Conservation (phyloP, 2,113 vertebrate genomes). For the Brachionichthys hirsutus region DNA sequence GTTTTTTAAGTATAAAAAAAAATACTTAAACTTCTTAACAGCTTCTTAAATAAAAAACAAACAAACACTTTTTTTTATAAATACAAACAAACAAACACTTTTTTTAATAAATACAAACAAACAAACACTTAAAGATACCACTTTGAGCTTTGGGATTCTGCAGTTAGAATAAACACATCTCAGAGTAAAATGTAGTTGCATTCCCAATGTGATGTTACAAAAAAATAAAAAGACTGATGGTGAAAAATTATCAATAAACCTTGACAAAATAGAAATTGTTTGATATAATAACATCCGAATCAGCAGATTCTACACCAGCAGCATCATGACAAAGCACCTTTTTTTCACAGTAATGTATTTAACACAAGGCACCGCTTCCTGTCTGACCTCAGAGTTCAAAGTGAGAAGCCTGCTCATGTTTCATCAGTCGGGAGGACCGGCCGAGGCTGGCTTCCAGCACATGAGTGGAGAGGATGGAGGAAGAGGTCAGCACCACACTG, state of each 20-base stretch:
- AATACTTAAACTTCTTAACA: no score
- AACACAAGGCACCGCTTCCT: slow-evolving; percentile 62
- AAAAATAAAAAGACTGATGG: no score
- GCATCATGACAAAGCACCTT: slow-evolving; percentile 25
- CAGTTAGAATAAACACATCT: no score
- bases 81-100: no score
- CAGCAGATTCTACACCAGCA: slow-evolving; percentile 11
- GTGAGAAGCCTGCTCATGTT: slow-evolving; percentile 59
- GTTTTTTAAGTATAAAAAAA: no score
- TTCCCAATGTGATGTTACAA: no score
- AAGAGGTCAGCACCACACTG: slow-evolving; percentile 63
- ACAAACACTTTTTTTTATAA: no score
- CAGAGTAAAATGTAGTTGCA: no score
- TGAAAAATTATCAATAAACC: background rate
- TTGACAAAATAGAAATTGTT: background rate
- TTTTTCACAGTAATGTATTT: slow-evolving; percentile 53
- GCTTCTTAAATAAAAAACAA: no score
- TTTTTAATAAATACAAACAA: no score
- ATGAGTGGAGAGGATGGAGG: slow-evolving; percentile 57
- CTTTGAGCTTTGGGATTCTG: no score
- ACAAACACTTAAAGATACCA: no score
- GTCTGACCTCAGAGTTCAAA: slow-evolving; percentile 51
- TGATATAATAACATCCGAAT: slow-evolving; percentile 10
- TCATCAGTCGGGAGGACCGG: slow-evolving; percentile 52
- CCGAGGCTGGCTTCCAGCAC: slow-evolving; percentile 59